Conservation (phyloP, 2,888 invertebrate genomes). For the Sepiola atlantica region DNA sequence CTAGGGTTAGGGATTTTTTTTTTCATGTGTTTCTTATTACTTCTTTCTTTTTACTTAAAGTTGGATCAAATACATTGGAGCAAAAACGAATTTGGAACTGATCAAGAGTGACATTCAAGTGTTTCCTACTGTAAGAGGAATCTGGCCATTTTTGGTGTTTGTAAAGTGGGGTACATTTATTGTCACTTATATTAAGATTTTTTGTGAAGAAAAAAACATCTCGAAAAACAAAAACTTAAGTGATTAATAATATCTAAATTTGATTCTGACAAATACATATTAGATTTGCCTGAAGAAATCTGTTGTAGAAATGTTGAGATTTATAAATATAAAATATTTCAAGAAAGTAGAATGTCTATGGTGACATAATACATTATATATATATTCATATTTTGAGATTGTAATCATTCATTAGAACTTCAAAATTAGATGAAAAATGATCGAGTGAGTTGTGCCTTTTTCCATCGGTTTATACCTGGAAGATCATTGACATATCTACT, state of each 20-base stretch:
- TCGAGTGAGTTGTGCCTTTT: too few species aligned
- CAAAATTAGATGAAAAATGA: too few species aligned
- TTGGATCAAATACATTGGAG: background rate
- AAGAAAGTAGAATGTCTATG: too few species aligned
- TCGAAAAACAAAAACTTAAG: background rate
- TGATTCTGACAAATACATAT: background rate
- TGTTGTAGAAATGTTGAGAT: too few species aligned
- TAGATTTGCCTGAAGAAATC: background rate
- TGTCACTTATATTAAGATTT: background rate
- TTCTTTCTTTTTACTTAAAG: background rate
- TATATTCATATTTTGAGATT: too few species aligned
- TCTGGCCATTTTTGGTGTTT: background rate
- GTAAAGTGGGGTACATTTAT: background rate
- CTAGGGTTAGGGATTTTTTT: too few species aligned
- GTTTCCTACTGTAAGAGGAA: background rate
- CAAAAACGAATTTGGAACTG: background rate
- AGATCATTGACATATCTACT: too few species aligned
- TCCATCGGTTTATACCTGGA: background rate
- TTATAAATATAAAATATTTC: too few species aligned
- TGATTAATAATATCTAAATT: too few species aligned
- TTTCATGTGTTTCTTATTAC: too few species aligned
- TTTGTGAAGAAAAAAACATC: background rate
- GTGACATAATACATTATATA: too few species aligned
- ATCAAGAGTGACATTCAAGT: slow-evolving; percentile 1
- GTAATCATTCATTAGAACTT: too few species aligned